A percentile compares a stretch with the other conserved stretches of the same genome.
Conservation (phyloP, 2,113 vertebrate species). For the Sylvicapra grimmia region DNA sequence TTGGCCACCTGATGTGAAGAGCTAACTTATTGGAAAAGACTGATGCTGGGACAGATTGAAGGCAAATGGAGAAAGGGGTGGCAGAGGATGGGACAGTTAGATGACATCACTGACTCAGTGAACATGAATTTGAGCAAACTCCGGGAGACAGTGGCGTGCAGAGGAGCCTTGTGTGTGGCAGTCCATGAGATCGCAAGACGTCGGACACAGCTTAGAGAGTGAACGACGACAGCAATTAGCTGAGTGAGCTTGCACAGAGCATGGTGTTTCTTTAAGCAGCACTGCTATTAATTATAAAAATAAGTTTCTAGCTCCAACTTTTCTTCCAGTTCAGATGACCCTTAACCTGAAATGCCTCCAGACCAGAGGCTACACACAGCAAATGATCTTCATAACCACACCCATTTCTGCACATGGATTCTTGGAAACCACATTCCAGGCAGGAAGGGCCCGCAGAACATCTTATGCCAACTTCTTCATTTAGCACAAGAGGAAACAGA, state of each 20-base stretch:
- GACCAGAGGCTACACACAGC: not conserved
- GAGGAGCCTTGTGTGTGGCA: not conserved
- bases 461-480: not conserved
- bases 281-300: constrained; percentile 27
- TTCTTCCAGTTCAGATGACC: not conserved
- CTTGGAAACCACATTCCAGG: not conserved
- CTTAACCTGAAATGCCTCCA: constrained; percentile 28
- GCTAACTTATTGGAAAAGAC: not conserved
- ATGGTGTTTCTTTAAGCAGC: not conserved
- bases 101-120: not conserved
- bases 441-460: not conserved
- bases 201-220: not conserved
- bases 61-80: not conserved
- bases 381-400: not conserved
- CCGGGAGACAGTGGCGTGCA: not conserved
- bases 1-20: not conserved
- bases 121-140: not conserved
- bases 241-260: not conserved
- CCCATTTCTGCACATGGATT: not conserved
- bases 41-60: not conserved
- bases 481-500: not conserved
- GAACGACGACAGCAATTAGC: not conserved
- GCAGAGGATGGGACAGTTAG: not conserved
- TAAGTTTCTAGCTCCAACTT: not conserved
- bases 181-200: not conserved